These are phyloP conservation scores for Ptychobarbus kaznakovi DNA, from an alignment of 2,797 vertebrate genomes.

Conservation along the genomic window DNA sequence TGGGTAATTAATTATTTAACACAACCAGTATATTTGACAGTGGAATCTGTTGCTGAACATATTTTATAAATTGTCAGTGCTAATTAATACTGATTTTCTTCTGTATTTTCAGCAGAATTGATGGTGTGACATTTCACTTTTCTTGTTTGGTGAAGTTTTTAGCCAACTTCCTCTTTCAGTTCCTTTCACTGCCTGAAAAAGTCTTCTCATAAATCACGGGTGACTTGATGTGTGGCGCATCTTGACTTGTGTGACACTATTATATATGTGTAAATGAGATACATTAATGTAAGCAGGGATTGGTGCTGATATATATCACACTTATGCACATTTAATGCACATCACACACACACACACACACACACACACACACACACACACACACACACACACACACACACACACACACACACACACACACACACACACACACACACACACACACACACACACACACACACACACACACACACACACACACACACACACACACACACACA, in stretches of 20 bases:
- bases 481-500: no score
- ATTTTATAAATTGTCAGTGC: background rate
- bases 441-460: no score
- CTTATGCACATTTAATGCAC: background rate
- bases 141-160: conserved; percentile 1
- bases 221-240: background rate
- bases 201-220: background rate
- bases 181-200: conserved; percentile 18
- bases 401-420: background rate
- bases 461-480: background rate
- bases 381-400: background rate
- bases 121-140: background rate
- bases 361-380: no score
- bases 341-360: background rate
- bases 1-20: background rate
- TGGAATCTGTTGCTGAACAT: background rate
- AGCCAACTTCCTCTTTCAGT: conserved; percentile 41
- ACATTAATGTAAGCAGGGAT: background rate
- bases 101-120: background rate
- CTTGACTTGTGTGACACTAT: background rate
- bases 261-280: background rate
- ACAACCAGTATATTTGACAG: conserved; percentile 16
- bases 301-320: background rate
- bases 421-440: background rate
- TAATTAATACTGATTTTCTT: conserved; percentile 2